Base-by-base conservation (phyloP, 2,113 vertebrate species). In the Terrapene triunguis region DNA sequence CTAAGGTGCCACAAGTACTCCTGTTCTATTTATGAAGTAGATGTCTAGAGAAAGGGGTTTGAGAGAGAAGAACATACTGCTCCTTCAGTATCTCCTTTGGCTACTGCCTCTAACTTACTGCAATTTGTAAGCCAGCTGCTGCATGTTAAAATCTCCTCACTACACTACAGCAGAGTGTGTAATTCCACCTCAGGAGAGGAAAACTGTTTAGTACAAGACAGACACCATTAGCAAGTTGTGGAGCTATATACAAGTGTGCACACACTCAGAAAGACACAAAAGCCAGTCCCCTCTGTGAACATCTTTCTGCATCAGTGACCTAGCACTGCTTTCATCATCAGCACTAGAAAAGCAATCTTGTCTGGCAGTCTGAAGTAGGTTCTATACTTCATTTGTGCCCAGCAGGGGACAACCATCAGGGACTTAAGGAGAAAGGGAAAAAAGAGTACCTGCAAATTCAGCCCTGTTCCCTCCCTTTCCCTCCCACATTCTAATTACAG, bases 41-140 rank as follows among this genome's bases (percentile, higher is more conserved):
- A 62, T 74, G 9, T 2, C 11, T 0, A 9, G n/a, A 83, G 44
- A 76, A 47, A 25, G n/a, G 16, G 0, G 55, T 6, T 11, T 0
- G 1, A 44, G 38, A 22, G 1, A 3, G n/a, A 11, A 83, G 47
- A 59, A 59, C 0, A 1, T 0, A 47, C 3, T 5, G 24, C 42
- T 27, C 0, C 13, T 44, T 51, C 25, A 8, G 57, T 8, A 47
- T 10, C n/a, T 13, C 55, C 21, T 17, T 6, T 44, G 42, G 22
- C 24, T 44, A 14, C 10, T 4, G 42, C 42, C 22, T 47, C 10
- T 29, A 27, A 47, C 14, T 14, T n/a, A 72, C 13, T 72, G n/a
- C 35, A 72, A 38, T 38, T 19, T 72, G 65, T 38, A 72, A 72
- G n/a, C 65, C 65, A 72, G n/a, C n/a, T 5, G 65, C 65, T 72